Base-by-base conservation (phyloP, 1,140 invertebrate genomes). In the Homarus americanus region DNA sequence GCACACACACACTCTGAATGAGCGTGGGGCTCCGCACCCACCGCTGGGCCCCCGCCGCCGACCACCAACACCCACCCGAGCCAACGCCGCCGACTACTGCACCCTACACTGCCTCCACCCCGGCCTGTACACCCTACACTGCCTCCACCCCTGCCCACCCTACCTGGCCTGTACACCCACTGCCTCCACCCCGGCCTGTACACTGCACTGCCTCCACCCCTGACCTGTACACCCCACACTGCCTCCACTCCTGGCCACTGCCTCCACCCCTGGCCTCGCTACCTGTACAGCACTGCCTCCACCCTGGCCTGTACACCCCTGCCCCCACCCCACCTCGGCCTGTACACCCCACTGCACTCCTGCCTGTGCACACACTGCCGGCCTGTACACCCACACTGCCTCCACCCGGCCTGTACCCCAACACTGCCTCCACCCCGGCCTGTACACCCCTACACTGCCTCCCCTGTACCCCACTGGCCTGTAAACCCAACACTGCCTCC, bases 1-100 rank as follows among this genome's bases (percentile, higher is more conserved):
- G 66, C 78, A 72, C 87, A 49, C 80, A 80, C 78, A 89, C 79
- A 89, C 87, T 75, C 87, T 89, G 87, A 89, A 89, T 89, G 87
- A 89, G 87, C 87, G 87, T 89, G 87, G 87, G 87, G 87, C 87
- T 89, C 87, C 58, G 36, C 41, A 49, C 20, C 69, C 44, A 34
- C 32, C 79, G 49, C 66, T 69, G 53, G 87, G 87, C 66, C 76
- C 87, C 78, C 87, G 79, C 87, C 79, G 87, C 87, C 63, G 87
- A 82, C 87, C 34, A 36, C 78, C n/a, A n/a, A 10, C 32, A 75
- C 66, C 34, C 78, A 69, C 79, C 32, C 17, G 34, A 34, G 66
- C 87, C 87, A 41, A 28, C 87, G 41, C 87, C 66, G 41, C 87
- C 87, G 85, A 78, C 85, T 53, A 36, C 85, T 40, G 20, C 75